Percentiles rank a stretch among this genome's conserved stretches.
Evolutionary conservation across 2,113 vertebrate species (phyloP).

Genomic region (Brachionichthys hirsutus): DNA sequence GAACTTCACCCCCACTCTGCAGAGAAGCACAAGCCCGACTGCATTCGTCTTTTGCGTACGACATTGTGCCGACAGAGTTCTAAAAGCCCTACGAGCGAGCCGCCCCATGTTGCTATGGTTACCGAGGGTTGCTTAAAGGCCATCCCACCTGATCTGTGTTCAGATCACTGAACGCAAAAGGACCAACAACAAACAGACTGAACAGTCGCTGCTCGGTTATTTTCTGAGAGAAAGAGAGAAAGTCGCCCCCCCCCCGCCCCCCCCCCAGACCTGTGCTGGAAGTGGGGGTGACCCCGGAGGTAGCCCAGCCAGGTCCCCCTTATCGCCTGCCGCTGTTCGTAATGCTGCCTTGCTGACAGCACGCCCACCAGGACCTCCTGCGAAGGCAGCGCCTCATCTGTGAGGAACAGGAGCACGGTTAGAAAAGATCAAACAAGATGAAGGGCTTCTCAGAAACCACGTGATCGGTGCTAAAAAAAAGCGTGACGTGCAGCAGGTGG

Average conservation of each 20-base stretch:
- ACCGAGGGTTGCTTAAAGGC: slow-evolving; percentile 63
- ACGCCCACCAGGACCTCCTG: slow-evolving; percentile 92
- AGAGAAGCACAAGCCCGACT: slow-evolving; percentile 24
- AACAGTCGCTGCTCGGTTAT: no score
- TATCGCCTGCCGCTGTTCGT: slow-evolving; percentile 86
- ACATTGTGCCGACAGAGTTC: slow-evolving; percentile 45
- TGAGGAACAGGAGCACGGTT: slow-evolving; percentile 2
- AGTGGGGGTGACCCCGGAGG: slow-evolving; percentile 78
- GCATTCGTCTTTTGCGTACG: not conserved
- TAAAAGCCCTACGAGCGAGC: slow-evolving; percentile 56
- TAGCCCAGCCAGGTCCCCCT: slow-evolving; percentile 92
- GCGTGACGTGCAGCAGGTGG: slow-evolving; percentile 3
- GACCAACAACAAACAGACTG: slow-evolving; percentile 29
- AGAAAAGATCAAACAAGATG: no score
- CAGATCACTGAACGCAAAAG: slow-evolving; percentile 53
- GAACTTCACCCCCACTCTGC: slow-evolving; percentile 95
- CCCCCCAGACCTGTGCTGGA: slow-evolving; percentile 82
- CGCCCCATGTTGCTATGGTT: slow-evolving; percentile 65
- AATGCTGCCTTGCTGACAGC: slow-evolving; percentile 89
- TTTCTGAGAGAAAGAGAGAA: slow-evolving; percentile 1
- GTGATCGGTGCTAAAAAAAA: no score
- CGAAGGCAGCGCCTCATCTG: slow-evolving; percentile 62
- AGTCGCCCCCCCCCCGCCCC: slow-evolving; percentile 20
- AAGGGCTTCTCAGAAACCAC: no score
- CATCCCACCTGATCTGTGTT: slow-evolving; percentile 57